Conservation (phyloP, 2,888 invertebrate genomes). For the Acronicta psi region DNA sequence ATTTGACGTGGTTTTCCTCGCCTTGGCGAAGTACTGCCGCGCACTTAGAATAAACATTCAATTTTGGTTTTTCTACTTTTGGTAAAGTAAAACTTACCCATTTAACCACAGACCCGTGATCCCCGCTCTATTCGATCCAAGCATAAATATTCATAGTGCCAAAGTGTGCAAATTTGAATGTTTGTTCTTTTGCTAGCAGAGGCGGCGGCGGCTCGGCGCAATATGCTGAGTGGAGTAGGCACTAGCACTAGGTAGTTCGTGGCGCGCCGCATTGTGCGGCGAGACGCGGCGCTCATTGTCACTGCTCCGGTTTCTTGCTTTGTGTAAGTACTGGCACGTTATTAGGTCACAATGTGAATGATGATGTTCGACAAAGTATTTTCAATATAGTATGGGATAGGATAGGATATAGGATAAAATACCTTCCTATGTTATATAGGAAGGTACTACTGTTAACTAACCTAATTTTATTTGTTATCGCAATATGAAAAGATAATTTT, state of each 20-base stretch:
- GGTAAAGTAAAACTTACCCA: no score
- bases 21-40: no score
- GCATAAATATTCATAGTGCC: constrained; percentile 39
- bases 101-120: neutral
- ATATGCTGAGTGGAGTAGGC: constrained; percentile 74
- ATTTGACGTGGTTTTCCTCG: no score
- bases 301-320: constrained; percentile 49
- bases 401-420: no score
- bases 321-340: constrained; percentile 35
- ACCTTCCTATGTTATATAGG: no score
- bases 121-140: neutral
- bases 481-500: no score
- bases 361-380: constrained; percentile 4
- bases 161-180: constrained; percentile 36
- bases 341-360: constrained; percentile 46
- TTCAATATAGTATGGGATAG: neutral
- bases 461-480: no score
- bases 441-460: no score
- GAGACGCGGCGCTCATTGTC: constrained; percentile 48
- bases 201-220: constrained; percentile 59
- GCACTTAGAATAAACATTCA: no score
- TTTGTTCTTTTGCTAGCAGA: constrained; percentile 68
- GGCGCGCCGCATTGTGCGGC: constrained; percentile 52
- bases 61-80: no score
- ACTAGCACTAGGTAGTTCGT: constrained; percentile 26